These are phyloP conservation scores for Pituophis catenifer DNA, from an alignment of 2,113 vertebrate genomes.

Conservation along the genomic window DNA sequence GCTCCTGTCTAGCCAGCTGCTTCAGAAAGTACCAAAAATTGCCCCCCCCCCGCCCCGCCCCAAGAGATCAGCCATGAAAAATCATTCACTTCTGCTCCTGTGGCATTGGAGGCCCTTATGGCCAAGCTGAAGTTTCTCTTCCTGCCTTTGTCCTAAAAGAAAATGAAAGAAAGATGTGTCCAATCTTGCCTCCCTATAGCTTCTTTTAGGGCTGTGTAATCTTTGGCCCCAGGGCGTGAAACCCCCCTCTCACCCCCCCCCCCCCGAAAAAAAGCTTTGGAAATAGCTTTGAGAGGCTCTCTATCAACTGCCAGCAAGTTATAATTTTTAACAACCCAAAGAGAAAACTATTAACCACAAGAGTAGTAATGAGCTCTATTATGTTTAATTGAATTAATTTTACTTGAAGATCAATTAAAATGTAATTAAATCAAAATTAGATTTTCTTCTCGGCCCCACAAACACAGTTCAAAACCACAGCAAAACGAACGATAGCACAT, in stretches of 20 bases:
- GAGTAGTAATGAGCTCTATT: not conserved
- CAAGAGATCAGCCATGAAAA: not conserved
- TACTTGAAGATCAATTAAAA: not conserved
- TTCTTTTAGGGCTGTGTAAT: not conserved
- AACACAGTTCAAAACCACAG: not conserved
- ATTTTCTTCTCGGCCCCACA: not conserved
- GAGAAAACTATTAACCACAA: not conserved
- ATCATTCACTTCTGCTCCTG: not conserved
- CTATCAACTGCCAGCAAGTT: not conserved
- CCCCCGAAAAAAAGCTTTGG: not conserved
- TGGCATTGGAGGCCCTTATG: not conserved
- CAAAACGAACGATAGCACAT: not conserved
- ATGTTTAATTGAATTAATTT: not conserved
- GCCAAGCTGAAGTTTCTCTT: not conserved
- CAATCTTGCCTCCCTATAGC: not conserved
- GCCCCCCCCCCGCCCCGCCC: too few relatives aligned
- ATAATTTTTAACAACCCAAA: not conserved
- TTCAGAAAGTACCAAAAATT: not conserved
- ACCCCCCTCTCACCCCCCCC: accelerated
- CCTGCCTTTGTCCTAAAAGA: not conserved
- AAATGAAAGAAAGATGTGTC: not conserved
- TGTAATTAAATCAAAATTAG: not conserved
- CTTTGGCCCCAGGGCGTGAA: not conserved
- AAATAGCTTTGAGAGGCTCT: not conserved
- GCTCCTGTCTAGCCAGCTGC: not conserved